Evolutionary conservation across 2,888 invertebrate species (phyloP).

Genomic region (Cetonia aurata): DNA sequence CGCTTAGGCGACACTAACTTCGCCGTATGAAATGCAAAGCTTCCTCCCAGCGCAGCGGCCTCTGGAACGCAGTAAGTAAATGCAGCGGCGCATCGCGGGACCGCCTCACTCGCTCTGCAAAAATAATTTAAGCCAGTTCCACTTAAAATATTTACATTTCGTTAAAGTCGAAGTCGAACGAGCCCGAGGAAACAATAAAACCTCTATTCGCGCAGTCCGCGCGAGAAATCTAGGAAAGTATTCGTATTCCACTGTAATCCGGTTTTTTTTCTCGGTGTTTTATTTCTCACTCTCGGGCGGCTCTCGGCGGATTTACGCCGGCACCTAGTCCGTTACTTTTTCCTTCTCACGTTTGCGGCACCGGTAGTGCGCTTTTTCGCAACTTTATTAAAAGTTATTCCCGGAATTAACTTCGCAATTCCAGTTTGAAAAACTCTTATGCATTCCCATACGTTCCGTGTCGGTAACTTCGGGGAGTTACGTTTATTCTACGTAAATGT

Average conservation of each 20-base stretch:
- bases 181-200: conserved; percentile 22
- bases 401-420: conserved; percentile 25
- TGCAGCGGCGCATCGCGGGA: not conserved
- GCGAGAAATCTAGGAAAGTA: conserved; percentile 15
- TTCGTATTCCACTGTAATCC: conserved; percentile 11
- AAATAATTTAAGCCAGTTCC: conserved; percentile 19
- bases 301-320: not conserved
- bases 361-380: conserved; percentile 1
- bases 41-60: not conserved
- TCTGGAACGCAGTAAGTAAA: conserved; percentile 7
- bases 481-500: not conserved
- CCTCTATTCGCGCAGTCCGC: conserved; percentile 1
- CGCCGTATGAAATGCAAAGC: not conserved
- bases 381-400: conserved; percentile 34
- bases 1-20: not conserved
- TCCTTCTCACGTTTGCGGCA: conserved; percentile 8
- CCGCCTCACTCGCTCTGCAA: not conserved
- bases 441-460: not conserved
- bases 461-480: not conserved
- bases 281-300: not conserved
- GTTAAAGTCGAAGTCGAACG: not conserved
- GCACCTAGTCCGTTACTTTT: conserved; percentile 1
- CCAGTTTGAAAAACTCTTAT: conserved; percentile 6
- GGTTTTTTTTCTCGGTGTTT: not conserved
- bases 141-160: conserved; percentile 28